Base-by-base conservation (phyloP, 92 coral and sea anemone genomes). In the Epizoanthus ramosus region DNA sequence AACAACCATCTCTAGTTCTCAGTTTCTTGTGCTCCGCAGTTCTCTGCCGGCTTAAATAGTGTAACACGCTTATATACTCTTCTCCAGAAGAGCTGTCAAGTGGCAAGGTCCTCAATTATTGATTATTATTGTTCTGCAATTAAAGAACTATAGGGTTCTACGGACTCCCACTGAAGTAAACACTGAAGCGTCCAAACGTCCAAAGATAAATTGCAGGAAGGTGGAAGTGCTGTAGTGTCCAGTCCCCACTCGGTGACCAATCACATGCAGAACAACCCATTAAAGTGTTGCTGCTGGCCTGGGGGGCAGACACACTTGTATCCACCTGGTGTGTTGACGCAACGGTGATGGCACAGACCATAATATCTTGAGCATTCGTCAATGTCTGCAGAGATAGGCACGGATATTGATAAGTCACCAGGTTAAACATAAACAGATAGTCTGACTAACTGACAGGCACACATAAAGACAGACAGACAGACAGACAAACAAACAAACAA, bases 311-410 rank as follows among this genome's bases (percentile, higher is more conserved):
- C 68, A 85, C 99, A 97, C 67, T 83, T 92, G 87, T 92, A 97
- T 17, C 99, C 92, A 47, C 99, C 99, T 1, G 93, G 98, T 15
- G 87, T 94, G 91, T 97, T 97, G 57, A 90, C 84, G 81, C 99
- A 96, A 18, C 84, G 86, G 80, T 91, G 93, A 71, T 89, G 89
- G 85, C 99, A 96, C 63, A 96, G 87, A 12, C 84, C 90, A 25
- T 91, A 80, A 83, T 91, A 96, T 81, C 90, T 87, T 25, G 92
- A 69, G 81, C 99, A 96, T 77, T 96, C 99, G 79, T 96, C 97
- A 60, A 96, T 91, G 72, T 95, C 98, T 95, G 76, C 2, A 85
- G 22, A 71, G 43, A 54, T 59, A 71, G 22, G 24, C 6, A 15
- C 28, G 52, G 15, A 14, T 15, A 9, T 74, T 54, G 33, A 63